These are phyloP conservation scores for Torymus tubicola DNA, from an alignment of 2,888 invertebrate genomes.

Conservation along the genomic window DNA sequence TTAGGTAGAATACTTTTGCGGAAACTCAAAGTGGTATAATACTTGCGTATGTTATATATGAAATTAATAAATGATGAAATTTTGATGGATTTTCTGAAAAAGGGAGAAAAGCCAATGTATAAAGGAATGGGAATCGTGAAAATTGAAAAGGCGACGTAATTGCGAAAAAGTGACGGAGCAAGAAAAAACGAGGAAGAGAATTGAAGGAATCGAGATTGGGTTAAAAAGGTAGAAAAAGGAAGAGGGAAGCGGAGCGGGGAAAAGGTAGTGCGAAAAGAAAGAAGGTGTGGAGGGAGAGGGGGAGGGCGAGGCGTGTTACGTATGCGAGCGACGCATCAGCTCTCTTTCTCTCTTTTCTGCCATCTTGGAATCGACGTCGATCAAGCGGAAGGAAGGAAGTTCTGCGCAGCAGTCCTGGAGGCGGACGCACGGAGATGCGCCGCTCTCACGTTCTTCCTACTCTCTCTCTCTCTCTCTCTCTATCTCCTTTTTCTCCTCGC, in stretches of 20 bases:
- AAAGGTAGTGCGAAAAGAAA: slow-evolving; percentile 8
- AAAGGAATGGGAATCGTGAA: too few relatives aligned
- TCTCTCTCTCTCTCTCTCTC: slow-evolving; percentile 7
- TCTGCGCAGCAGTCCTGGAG: slow-evolving; percentile 59
- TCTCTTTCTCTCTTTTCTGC: slow-evolving; percentile 59
- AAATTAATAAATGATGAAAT: too few relatives aligned
- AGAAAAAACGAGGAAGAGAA: slow-evolving; percentile 18
- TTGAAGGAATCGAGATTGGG: slow-evolving; percentile 50
- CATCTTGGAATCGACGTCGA: slow-evolving; percentile 75
- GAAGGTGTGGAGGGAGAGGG: background rate
- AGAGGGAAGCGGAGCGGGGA: slow-evolving; percentile 25
- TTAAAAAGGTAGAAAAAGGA: slow-evolving; percentile 26
- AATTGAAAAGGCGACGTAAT: slow-evolving; percentile 55
- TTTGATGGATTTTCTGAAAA: too few relatives aligned
- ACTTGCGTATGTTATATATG: too few relatives aligned
- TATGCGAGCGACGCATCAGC: slow-evolving; percentile 57
- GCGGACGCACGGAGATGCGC: slow-evolving; percentile 49
- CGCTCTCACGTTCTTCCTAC: slow-evolving; percentile 61
- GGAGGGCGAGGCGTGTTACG: slow-evolving; percentile 49
- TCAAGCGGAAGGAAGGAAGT: slow-evolving; percentile 71
- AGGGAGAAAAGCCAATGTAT: too few relatives aligned
- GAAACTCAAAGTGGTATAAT: too few relatives aligned
- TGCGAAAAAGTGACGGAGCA: slow-evolving; percentile 54
- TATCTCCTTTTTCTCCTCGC: slow-evolving; percentile 13
- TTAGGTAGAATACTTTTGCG: too few relatives aligned